Conservation (phyloP, 2,113 vertebrate species). For the Ochotona princeps region DNA sequence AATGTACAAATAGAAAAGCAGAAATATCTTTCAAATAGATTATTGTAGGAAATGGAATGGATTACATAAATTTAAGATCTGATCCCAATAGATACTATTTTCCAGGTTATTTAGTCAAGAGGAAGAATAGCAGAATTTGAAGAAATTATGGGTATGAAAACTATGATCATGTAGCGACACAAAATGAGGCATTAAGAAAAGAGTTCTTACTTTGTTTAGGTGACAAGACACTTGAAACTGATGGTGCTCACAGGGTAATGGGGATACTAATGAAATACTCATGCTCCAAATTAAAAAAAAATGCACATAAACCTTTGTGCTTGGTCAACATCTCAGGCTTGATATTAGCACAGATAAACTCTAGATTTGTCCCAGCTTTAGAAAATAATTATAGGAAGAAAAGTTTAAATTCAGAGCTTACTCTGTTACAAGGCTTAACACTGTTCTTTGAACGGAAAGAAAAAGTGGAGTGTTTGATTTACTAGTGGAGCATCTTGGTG, state of each 20-base stretch:
- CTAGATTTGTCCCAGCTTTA: not conserved
- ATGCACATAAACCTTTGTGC: not conserved
- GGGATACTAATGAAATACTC: conserved; percentile 25
- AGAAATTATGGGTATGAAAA: conserved; percentile 6
- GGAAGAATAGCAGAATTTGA: not conserved
- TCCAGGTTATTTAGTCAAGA: not conserved
- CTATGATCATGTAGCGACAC: not conserved
- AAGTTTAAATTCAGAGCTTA: not conserved
- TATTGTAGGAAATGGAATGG: not conserved
- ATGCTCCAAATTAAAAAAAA: not conserved
- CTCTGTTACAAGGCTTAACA: not conserved
- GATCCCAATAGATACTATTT: not conserved
- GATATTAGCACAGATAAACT: not conserved
- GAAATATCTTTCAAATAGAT: not conserved
- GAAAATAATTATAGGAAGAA: not conserved
- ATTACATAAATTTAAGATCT: not conserved
- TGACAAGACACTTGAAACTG: not conserved
- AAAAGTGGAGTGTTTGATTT: not conserved
- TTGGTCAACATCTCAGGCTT: not conserved
- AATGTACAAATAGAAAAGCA: not conserved
- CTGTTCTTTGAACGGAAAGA: conserved; percentile 16
- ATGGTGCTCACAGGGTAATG: not conserved
- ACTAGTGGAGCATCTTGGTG: not conserved
- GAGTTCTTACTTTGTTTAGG: not conserved
- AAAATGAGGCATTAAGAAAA: not conserved